Conservation (phyloP, 2,113 vertebrate species). For the Paratilapia polleni region DNA sequence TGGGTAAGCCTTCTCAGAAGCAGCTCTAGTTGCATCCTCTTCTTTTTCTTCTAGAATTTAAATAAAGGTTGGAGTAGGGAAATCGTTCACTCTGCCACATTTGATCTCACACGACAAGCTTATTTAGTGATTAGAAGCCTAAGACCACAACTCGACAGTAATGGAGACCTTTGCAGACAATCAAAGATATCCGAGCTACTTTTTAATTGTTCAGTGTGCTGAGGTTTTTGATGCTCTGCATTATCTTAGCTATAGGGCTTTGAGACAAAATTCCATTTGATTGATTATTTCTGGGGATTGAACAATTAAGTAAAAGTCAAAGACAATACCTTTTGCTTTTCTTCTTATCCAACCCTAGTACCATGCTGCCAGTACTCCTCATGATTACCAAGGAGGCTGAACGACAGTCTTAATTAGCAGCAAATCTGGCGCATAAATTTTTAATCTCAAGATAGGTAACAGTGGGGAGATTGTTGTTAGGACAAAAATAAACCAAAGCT, state of each 20-base stretch:
- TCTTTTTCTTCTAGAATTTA: not conserved
- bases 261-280: conserved; percentile 21
- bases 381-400: not conserved
- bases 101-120: conserved; percentile 9
- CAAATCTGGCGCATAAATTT: conserved; percentile 39
- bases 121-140: conserved; percentile 2
- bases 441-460: conserved; percentile 46
- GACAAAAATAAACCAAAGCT: conserved; percentile 46
- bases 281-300: conserved; percentile 22
- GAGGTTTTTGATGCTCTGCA: not conserved
- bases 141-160: conserved; percentile 11
- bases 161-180: conserved; percentile 12
- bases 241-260: conserved; percentile 15
- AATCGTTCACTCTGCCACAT: not conserved
- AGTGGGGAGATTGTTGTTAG: conserved; percentile 47
- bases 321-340: not conserved
- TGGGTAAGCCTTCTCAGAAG: too few relatives aligned
- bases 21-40: too few relatives aligned
- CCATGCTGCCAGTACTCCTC: not conserved
- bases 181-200: conserved; percentile 39
- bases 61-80: not conserved
- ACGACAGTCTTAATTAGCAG: conserved; percentile 37
- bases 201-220: not conserved
- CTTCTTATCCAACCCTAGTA: not conserved
- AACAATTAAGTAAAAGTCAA: conserved; percentile 13